Conservation (phyloP, 2,113 vertebrate genomes). For the Lamprotornis superbus region DNA sequence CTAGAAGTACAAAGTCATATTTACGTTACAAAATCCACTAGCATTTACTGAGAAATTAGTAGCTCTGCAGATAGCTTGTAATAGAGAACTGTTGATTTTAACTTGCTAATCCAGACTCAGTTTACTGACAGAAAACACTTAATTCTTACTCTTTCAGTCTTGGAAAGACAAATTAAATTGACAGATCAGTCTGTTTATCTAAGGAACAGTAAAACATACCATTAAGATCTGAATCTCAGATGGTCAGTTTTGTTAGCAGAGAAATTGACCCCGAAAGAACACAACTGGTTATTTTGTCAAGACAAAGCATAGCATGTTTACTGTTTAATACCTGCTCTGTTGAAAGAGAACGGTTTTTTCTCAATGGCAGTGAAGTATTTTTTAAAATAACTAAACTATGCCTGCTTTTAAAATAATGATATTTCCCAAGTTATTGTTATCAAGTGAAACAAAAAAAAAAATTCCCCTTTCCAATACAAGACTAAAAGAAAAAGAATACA, state of each 20-base stretch:
- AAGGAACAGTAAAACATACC: neutral
- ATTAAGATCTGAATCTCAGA: neutral
- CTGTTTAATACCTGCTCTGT: neutral
- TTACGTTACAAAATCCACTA: neutral
- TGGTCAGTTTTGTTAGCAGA: rapidly evolving
- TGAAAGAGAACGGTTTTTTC: neutral
- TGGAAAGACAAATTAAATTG: neutral
- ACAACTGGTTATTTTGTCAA: neutral
- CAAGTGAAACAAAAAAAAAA: neutral
- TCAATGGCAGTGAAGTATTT: neutral
- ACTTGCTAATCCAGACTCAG: neutral
- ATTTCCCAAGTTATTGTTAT: neutral
- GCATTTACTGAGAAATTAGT: neutral
- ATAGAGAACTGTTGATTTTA: neutral
- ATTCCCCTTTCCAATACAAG: neutral
- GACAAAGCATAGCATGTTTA: neutral
- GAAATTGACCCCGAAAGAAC: neutral
- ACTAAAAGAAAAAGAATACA: neutral
- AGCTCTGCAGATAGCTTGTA: neutral
- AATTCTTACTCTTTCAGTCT: neutral
- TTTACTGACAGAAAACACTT: neutral
- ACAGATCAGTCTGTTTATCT: neutral
- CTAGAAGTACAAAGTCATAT: neutral
- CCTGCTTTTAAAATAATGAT: neutral
- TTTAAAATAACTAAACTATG: neutral